phyloP scores from a whole-genome alignment of 37 sponge, comb jelly and placozoan species.

The Agelas oroides region DNA sequence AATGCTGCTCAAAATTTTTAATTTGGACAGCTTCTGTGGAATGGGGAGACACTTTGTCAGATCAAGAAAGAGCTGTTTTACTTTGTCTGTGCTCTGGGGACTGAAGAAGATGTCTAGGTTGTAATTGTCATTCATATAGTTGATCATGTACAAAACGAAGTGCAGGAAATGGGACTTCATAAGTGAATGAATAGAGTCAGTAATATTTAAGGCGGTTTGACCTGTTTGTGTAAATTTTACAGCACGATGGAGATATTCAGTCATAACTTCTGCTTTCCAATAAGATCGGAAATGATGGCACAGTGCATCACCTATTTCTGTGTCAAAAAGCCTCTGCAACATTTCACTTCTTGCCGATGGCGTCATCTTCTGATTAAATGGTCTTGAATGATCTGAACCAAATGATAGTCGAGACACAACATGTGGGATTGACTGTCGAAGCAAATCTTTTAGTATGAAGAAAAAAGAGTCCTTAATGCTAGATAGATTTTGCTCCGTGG shows the following conservation, averaged over 20 bases:
- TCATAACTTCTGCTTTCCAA: slow-evolving; percentile 53
- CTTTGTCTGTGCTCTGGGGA: background rate
- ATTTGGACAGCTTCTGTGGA: too few relatives aligned
- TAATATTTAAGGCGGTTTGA: slow-evolving; percentile 49
- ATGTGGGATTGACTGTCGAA: background rate
- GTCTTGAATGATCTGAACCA: background rate
- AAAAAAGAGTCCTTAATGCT: background rate
- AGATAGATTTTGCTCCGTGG: background rate
- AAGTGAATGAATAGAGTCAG: slow-evolving; percentile 42
- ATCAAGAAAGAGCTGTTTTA: too few relatives aligned
- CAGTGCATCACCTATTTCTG: slow-evolving; percentile 22
- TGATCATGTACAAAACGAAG: slow-evolving; percentile 56
- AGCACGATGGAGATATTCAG: slow-evolving; percentile 45
- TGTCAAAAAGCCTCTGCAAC: slow-evolving; percentile 20
- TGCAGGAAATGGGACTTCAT: slow-evolving; percentile 39
- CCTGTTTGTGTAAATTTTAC: slow-evolving; percentile 17
- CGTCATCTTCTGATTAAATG: background rate
- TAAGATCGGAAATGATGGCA: slow-evolving; percentile 27
- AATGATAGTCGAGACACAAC: slow-evolving; percentile 1
- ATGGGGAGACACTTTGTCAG: too few relatives aligned
- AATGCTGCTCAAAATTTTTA: too few relatives aligned
- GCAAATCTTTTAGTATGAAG: background rate
- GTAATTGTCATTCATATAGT: slow-evolving; percentile 35
- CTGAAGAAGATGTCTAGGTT: slow-evolving; percentile 46
- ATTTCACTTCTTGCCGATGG: background rate